Conservation (phyloP, 1,140 invertebrate species). For the Hetaerina americana region DNA sequence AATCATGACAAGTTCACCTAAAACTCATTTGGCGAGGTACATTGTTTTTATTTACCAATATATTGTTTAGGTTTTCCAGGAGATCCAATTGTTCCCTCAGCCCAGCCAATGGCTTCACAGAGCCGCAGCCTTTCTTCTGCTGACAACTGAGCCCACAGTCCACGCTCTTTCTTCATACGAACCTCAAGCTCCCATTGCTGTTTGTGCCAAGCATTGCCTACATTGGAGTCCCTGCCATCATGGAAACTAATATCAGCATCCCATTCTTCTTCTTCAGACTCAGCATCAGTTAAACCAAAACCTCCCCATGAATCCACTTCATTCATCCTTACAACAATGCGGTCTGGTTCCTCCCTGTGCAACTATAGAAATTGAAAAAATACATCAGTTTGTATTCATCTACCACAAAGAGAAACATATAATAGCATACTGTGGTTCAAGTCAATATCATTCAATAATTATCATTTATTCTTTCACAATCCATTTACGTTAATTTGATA, state of each 20-base stretch:
- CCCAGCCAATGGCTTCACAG: constrained; percentile 44
- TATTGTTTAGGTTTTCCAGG: constrained; percentile 39
- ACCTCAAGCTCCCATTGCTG: neutral
- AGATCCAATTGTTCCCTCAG: constrained; percentile 28
- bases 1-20: too few species aligned
- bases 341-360: constrained; percentile 38
- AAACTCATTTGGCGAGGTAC: constrained; percentile 24
- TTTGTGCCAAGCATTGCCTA: neutral
- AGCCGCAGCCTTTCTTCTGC: constrained; percentile 48
- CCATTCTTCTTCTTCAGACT: constrained; percentile 21
- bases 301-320: constrained; percentile 36
- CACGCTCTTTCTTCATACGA: constrained; percentile 32
- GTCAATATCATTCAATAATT: too few species aligned
- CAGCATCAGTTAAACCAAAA: constrained; percentile 5
- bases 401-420: too few species aligned
- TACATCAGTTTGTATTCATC: too few species aligned
- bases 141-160: constrained; percentile 49
- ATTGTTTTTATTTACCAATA: constrained; percentile 35
- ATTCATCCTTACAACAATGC: constrained; percentile 34
- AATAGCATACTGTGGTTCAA: too few species aligned
- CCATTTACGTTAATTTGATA: too few species aligned
- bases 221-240: neutral
- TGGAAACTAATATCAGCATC: constrained; percentile 5
- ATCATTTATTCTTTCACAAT: too few species aligned
- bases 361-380: constrained; percentile 30